Conservation (phyloP, 1,140 invertebrate species). For the Sinella curviseta region DNA sequence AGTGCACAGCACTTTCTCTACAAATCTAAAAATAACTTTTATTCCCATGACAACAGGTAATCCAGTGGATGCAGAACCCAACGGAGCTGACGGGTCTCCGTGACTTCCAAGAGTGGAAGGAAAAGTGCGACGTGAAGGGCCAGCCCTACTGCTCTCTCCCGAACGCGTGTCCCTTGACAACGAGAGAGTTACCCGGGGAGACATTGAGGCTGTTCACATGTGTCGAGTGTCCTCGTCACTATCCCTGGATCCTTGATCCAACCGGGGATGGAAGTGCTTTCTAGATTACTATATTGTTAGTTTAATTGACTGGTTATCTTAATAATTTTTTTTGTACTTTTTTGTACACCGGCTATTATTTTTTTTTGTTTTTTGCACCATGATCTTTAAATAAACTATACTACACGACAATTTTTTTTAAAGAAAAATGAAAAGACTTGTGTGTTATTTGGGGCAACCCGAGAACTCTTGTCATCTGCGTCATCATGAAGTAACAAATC, state of each 20-base stretch:
- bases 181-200: conserved; percentile 86
- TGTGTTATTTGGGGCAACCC: too few species aligned
- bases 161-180: conserved; percentile 84
- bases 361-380: background rate
- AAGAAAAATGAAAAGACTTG: too few species aligned
- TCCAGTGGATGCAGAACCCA: conserved; percentile 97
- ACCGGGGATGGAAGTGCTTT: conserved; percentile 88
- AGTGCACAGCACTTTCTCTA: too few species aligned
- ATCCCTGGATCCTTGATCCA: conserved; percentile 91
- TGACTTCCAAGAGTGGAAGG: conserved; percentile 93
- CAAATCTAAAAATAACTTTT: too few species aligned
- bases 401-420: too few species aligned
- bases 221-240: conserved; percentile 93
- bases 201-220: conserved; percentile 89
- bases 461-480: too few species aligned
- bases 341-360: background rate
- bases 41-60: conserved; percentile 68
- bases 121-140: conserved; percentile 91
- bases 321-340: too few species aligned
- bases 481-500: too few species aligned
- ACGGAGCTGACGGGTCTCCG: conserved; percentile 80
- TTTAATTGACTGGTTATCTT: too few species aligned
- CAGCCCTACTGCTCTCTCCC: conserved; percentile 88
- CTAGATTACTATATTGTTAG: too few species aligned
- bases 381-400: too few species aligned